Evolutionary conservation across 1,140 invertebrate species (phyloP).

Genomic region (Drosophila gunungcola): DNA sequence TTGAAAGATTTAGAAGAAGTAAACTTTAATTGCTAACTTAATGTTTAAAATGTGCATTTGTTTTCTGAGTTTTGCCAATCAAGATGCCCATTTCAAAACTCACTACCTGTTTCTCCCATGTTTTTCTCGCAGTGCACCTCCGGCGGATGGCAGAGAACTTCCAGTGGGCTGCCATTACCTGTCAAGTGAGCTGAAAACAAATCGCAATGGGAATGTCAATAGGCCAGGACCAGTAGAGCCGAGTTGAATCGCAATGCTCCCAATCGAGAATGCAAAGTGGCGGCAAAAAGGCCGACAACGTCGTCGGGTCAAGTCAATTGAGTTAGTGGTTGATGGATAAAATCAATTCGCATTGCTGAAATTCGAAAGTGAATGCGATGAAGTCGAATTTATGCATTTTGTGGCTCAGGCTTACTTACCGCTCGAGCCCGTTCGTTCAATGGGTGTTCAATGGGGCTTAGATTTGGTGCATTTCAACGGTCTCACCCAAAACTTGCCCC

Average conservation of each 20-base stretch:
- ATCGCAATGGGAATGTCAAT: constrained; percentile 80
- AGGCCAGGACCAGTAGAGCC: constrained; percentile 56
- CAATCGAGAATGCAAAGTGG: constrained; percentile 79
- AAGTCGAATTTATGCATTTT: constrained; percentile 47
- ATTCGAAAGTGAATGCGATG: constrained; percentile 29
- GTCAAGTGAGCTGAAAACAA: constrained; percentile 82
- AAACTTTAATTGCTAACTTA: too few species aligned
- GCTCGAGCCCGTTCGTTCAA: constrained; percentile 1
- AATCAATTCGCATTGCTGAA: constrained; percentile 48
- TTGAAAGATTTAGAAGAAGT: too few species aligned
- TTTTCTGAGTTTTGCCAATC: too few species aligned
- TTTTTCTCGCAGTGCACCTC: constrained; percentile 4
- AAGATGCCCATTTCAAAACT: too few species aligned
- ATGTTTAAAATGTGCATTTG: too few species aligned
- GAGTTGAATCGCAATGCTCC: constrained; percentile 44
- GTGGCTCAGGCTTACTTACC: constrained; percentile 15
- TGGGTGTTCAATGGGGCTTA: background rate
- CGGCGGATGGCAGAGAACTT: constrained; percentile 27
- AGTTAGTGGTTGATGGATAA: constrained; percentile 59
- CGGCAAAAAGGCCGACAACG: constrained; percentile 65
- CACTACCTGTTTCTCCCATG: rapidly evolving
- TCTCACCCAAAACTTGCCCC: background rate
- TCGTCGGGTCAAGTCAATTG: constrained; percentile 70
- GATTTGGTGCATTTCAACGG: background rate
- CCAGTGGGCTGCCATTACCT: constrained; percentile 70